A percentile compares a stretch with the other conserved stretches of the same genome.
Evolutionary conservation across 2,888 invertebrate genomes (phyloP).

Genomic region (Homarus gammarus): DNA sequence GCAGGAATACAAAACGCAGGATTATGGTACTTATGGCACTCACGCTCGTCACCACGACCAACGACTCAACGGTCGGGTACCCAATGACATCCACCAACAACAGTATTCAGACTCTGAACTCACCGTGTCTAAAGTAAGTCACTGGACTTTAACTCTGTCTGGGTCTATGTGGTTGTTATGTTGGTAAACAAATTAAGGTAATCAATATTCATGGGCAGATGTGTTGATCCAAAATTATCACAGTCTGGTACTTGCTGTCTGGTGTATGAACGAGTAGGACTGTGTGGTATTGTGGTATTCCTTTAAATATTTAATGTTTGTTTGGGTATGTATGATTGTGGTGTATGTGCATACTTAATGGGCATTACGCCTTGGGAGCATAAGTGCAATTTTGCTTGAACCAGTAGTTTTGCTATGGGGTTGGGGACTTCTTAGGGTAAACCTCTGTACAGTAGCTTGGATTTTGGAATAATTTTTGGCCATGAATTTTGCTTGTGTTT

Average conservation of each 20-base stretch:
- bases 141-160: neutral
- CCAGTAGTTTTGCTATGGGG: conserved; percentile 17
- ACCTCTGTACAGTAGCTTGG: neutral
- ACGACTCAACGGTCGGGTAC: conserved; percentile 40
- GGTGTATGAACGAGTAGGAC: neutral
- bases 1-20: conserved; percentile 39
- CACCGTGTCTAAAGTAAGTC: conserved; percentile 66
- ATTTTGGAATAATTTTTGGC: conserved; percentile 21
- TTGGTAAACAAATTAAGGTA: neutral
- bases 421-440: neutral
- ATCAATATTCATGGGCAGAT: neutral
- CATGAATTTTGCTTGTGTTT: conserved; percentile 22
- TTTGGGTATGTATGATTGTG: conserved; percentile 33
- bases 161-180: neutral
- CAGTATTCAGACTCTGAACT: conserved; percentile 66
- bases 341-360: neutral
- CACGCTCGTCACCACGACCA: conserved; percentile 50
- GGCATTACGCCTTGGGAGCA: conserved; percentile 24
- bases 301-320: neutral
- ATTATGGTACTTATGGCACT: conserved; percentile 53
- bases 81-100: conserved; percentile 41
- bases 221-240: neutral
- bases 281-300: neutral
- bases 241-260: neutral
- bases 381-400: conserved; percentile 21